A percentile compares a stretch with the other conserved stretches of the same genome.
phyloP scores from a whole-genome alignment of 2,797 vertebrate genomes.

The Pristis pectinata region DNA sequence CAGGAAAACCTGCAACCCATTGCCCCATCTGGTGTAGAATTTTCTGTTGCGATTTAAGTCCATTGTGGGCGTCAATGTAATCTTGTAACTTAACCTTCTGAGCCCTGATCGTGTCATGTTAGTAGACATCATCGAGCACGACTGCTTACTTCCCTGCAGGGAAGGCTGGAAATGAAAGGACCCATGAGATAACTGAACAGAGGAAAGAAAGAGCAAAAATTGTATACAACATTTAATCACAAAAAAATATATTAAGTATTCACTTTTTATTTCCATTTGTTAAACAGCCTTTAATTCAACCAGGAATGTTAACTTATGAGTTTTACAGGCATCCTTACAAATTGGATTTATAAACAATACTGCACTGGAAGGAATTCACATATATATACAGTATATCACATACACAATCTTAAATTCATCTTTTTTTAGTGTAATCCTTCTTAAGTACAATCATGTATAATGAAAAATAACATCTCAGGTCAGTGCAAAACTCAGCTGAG shows the following conservation, averaged over 20 bases:
- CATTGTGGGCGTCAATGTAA: neutral
- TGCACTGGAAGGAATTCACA: neutral
- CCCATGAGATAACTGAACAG: neutral
- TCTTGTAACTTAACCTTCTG: neutral
- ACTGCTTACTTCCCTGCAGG: neutral
- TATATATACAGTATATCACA: neutral
- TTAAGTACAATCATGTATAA: no score
- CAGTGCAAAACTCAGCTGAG: neutral
- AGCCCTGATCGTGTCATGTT: neutral
- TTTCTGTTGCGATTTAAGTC: neutral
- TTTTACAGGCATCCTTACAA: neutral
- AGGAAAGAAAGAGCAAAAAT: neutral
- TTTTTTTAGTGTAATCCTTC: neutral
- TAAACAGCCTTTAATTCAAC: neutral
- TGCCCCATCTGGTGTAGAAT: neutral
- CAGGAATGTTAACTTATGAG: neutral
- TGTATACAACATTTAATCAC: neutral
- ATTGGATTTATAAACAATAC: neutral
- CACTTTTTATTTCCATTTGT: neutral
- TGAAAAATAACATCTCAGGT: neutral
- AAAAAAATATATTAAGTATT: neutral
- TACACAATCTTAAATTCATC: neutral
- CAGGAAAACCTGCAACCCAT: neutral
- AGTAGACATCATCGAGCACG: neutral
- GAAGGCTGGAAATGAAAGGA: neutral